Base-by-base conservation (phyloP, 2,113 vertebrate species). In the Micronycteris hirsuta region DNA sequence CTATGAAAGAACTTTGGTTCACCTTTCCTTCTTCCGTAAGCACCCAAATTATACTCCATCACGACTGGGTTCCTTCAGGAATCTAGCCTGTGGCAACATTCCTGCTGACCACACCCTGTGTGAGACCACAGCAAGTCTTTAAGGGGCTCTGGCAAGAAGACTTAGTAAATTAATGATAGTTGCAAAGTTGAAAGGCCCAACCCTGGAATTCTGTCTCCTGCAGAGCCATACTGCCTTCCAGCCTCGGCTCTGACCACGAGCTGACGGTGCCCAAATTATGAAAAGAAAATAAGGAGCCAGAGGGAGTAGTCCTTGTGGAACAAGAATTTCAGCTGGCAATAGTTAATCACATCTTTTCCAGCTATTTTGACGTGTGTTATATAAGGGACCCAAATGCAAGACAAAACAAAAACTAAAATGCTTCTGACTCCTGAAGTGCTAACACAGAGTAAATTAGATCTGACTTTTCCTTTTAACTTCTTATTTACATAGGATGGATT, bases 381-480 rank as follows among this genome's bases (percentile, higher is more conserved):
- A 70, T 96, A 93, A 97, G 67, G 56, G 85, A 96, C 67, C 58
- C 58, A 68, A 93, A 58, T 88, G 49, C 61, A 93, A 97, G 86
- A 83, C 92, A 96, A 96, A 97, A 97, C 90, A 96, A 95, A 94
- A 97, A 97, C 45, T 61, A 85, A 93, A 94, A 80, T 82, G 68
- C 77, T 95, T 86, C 81, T 88, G 89, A 94, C 52, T 83, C 22
- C 61, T 71, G 65, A 94, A 92, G 78, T 91, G 82, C 70, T 95
- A 93, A 96, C 77, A 73, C 6, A 76, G 47, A 90, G 45, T 68
- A 38, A 92, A 95, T 93, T 52, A 84, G 71, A 95, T 36, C 85
- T 71, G 86, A 67, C 61, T 97, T 96, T 93, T 95, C 68, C 73
- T 93, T 95, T 94, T 86, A 92, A n/a, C 52, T 94, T 93, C 83